Conservation (phyloP, 1,140 invertebrate species). For the Pseudomyrmex gracilis region DNA sequence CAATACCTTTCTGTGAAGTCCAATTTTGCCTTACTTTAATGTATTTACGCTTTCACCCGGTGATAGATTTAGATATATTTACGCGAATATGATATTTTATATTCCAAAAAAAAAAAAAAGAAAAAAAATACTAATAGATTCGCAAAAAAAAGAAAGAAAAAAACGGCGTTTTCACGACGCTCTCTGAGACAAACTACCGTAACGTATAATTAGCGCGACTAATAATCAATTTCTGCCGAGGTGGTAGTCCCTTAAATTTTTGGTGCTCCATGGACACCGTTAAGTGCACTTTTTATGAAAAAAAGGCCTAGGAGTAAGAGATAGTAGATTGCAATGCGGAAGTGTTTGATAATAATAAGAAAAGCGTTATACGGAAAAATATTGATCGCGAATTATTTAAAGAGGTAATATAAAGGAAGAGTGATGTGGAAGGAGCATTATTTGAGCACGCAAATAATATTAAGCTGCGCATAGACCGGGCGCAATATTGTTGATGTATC, state of each 20-base stretch:
- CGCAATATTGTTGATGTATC: no score
- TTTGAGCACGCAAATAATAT: slow-evolving; percentile 77
- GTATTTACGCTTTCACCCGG: slow-evolving; percentile 81
- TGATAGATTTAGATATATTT: slow-evolving; percentile 81
- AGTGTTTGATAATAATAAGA: slow-evolving; percentile 78
- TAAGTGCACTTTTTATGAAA: slow-evolving; percentile 84
- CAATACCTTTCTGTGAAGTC: slow-evolving; percentile 75
- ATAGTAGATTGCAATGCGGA: slow-evolving; percentile 74
- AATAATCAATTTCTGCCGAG: slow-evolving; percentile 83
- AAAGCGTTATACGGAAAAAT: slow-evolving; percentile 77
- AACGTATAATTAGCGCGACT: slow-evolving; percentile 78
- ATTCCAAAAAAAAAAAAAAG: slow-evolving; percentile 58
- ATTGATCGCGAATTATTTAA: slow-evolving; percentile 83
- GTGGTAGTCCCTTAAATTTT: slow-evolving; percentile 81
- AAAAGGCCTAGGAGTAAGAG: slow-evolving; percentile 83
- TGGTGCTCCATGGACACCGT: slow-evolving; percentile 84
- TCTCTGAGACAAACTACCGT: slow-evolving; percentile 36
- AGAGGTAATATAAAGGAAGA: slow-evolving; percentile 81
- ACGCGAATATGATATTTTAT: slow-evolving; percentile 64
- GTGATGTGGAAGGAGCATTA: slow-evolving; percentile 83
- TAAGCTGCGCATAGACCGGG: background rate
- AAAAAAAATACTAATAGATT: slow-evolving; percentile 54
- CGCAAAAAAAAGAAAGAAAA: background rate
- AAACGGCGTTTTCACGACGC: background rate
- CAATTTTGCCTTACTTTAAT: slow-evolving; percentile 83